These are phyloP conservation scores for Bombus impatiens DNA, from an alignment of 1,140 invertebrate species.

Conservation along the genomic window DNA sequence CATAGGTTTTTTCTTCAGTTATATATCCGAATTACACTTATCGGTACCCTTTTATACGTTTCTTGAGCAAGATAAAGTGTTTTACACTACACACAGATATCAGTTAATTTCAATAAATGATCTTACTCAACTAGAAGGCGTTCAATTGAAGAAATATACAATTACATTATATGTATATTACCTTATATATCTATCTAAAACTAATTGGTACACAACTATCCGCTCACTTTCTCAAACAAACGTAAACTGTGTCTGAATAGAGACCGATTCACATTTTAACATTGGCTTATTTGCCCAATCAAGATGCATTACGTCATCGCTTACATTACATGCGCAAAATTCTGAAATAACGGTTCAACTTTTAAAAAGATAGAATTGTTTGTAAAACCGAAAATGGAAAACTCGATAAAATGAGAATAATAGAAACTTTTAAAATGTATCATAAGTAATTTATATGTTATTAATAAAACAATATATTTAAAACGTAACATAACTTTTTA, in stretches of 20 bases:
- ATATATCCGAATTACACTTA: not conserved
- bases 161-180: not conserved
- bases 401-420: not conserved
- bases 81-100: not conserved
- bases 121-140: not conserved
- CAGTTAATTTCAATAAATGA: not conserved
- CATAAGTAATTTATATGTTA: not conserved
- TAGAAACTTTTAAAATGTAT: not conserved
- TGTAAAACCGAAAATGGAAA: not conserved
- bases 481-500: not conserved
- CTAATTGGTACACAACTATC: not conserved
- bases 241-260: constrained; percentile 38
- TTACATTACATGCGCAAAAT: not conserved
- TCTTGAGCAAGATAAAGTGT: not conserved
- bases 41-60: not conserved
- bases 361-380: not conserved
- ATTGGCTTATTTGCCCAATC: constrained; percentile 36
- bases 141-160: not conserved
- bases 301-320: constrained; percentile 30
- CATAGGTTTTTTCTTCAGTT: constrained; percentile 9
- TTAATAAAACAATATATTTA: not conserved
- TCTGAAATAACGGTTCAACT: constrained; percentile 20
- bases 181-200: constrained; percentile 14
- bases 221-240: constrained; percentile 21
- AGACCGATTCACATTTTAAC: constrained; percentile 41